A percentile compares a stretch with the other conserved stretches of the same genome.
phyloP scores from a whole-genome alignment of 2,113 vertebrate species.

The Carassius gibelio region DNA sequence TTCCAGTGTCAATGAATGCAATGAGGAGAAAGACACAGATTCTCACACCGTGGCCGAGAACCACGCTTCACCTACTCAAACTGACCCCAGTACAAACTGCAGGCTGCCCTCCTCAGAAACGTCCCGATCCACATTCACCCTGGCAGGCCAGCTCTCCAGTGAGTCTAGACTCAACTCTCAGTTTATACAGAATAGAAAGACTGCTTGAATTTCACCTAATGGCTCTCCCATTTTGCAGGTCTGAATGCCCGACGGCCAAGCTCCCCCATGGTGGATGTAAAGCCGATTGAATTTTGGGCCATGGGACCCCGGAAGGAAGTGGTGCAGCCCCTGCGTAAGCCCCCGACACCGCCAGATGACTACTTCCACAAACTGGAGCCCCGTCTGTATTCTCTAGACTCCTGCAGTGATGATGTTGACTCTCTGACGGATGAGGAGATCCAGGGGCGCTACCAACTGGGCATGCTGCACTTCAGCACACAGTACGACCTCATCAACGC shows the following conservation, averaged over 20 bases:
- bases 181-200: background rate
- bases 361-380: slow-evolving; percentile 88
- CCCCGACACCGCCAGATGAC: slow-evolving; percentile 78
- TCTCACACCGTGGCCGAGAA: slow-evolving; percentile 68
- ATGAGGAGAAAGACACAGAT: slow-evolving; percentile 78
- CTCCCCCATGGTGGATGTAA: slow-evolving; percentile 83
- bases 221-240: slow-evolving; percentile 62
- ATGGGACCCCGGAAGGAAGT: slow-evolving; percentile 84
- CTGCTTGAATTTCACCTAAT: background rate
- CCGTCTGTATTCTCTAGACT: slow-evolving; percentile 81
- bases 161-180: slow-evolving; percentile 55
- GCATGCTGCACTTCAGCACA: slow-evolving; percentile 89
- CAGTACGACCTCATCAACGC: slow-evolving; percentile 87
- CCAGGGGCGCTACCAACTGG: slow-evolving; percentile 84
- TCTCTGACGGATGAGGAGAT: slow-evolving; percentile 88
- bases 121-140: slow-evolving; percentile 81
- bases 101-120: slow-evolving; percentile 78
- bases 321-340: slow-evolving; percentile 82
- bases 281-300: slow-evolving; percentile 85
- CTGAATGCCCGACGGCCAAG: slow-evolving; percentile 81
- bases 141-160: slow-evolving; percentile 84
- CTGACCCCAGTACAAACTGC: slow-evolving; percentile 71
- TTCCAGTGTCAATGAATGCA: slow-evolving; percentile 79
- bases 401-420: slow-evolving; percentile 80
- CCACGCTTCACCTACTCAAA: background rate